Percentiles rank a stretch among this genome's conserved stretches.
phyloP scores from a whole-genome alignment of 2,113 vertebrate genomes.

The Caranx ignobilis region DNA sequence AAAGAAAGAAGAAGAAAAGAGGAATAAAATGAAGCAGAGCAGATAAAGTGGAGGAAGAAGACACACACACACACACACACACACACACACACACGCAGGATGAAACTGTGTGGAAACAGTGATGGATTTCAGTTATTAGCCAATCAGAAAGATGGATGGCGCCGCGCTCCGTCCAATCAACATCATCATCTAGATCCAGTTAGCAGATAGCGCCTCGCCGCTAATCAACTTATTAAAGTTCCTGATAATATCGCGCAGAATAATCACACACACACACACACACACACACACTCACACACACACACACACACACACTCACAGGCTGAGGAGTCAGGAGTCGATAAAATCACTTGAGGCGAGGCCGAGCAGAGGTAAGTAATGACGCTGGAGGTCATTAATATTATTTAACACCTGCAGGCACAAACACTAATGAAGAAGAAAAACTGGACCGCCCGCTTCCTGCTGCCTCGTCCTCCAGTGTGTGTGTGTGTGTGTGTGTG shows the following conservation, averaged over 20 bases:
- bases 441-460: slow-evolving; percentile 79
- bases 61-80: slow-evolving; percentile 41
- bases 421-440: slow-evolving; percentile 94
- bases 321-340: slow-evolving; percentile 86
- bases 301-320: slow-evolving; percentile 27
- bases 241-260: slow-evolving; percentile 96
- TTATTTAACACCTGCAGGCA: slow-evolving; percentile 96
- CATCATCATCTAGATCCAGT: slow-evolving; percentile 99
- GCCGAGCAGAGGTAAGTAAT: slow-evolving; percentile 93
- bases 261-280: slow-evolving; percentile 74
- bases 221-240: slow-evolving; percentile 99
- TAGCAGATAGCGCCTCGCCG: slow-evolving; percentile 92
- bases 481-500: background rate
- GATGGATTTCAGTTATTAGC: slow-evolving; percentile 99
- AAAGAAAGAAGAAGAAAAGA: slow-evolving; percentile 15
- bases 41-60: slow-evolving; percentile 58
- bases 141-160: slow-evolving; percentile 99
- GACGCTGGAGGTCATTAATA: slow-evolving; percentile 97
- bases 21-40: slow-evolving; percentile 55
- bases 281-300: slow-evolving; percentile 41
- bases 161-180: slow-evolving; percentile 95
- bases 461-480: slow-evolving; percentile 36
- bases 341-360: slow-evolving; percentile 96
- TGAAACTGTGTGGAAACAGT: slow-evolving; percentile 88
- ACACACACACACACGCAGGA: slow-evolving; percentile 28